phyloP scores from a whole-genome alignment of 2,888 invertebrate genomes.

The Andrena chrysosceles region DNA sequence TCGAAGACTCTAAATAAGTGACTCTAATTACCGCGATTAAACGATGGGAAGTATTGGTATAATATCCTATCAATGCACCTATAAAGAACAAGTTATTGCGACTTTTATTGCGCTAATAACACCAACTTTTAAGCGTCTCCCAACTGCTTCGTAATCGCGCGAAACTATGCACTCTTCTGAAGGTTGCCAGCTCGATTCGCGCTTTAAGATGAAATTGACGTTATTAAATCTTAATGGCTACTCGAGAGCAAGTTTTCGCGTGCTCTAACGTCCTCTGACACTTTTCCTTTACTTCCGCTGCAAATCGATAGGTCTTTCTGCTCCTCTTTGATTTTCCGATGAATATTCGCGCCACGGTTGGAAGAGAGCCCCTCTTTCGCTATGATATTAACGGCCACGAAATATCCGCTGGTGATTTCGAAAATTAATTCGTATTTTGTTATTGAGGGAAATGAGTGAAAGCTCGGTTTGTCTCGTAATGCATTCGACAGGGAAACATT shows the following conservation, averaged over 20 bases:
- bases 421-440: not conserved
- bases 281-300: conserved; percentile 11
- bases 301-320: not conserved
- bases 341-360: not conserved
- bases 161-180: not conserved
- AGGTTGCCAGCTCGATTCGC: conserved; percentile 8
- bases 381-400: not conserved
- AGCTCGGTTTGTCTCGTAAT: not conserved
- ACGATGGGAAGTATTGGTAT: not conserved
- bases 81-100: not conserved
- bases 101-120: not conserved
- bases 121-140: not conserved
- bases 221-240: conserved; percentile 21
- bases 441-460: not conserved
- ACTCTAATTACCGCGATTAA: not conserved
- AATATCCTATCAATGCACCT: not conserved
- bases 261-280: conserved; percentile 63
- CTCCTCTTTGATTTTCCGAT: not conserved
- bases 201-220: conserved; percentile 5
- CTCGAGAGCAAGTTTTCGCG: conserved; percentile 51
- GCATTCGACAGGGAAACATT: not conserved
- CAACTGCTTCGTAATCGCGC: conserved; percentile 4
- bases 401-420: not conserved
- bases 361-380: not conserved
- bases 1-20: too few relatives aligned